Evolutionary conservation across 2,797 vertebrate species (phyloP), one percentile per base, ranked within the genome.

Genomic region (Cygnus olor): DNA sequence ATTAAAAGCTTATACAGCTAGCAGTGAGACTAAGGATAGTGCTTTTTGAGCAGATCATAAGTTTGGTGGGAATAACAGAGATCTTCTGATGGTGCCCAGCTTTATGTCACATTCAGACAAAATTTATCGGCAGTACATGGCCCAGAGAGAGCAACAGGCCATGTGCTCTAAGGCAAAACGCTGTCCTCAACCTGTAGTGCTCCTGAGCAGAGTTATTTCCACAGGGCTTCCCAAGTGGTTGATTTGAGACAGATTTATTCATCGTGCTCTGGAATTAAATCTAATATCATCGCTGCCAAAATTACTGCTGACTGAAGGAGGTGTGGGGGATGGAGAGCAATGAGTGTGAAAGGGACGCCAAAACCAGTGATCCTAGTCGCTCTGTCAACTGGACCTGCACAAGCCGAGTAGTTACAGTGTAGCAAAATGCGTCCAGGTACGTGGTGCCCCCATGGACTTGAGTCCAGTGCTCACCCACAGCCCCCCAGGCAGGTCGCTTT

Each of bases 141-240:
- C 36, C 27, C 4, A 0, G 18, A 34, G 64, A 3, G 6, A 45
- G 28, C 20, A n/a, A 53, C 0, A 6, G 63, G 82, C 24, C 45
- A 44, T 0, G 0, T 13, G 63, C 42, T 70, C 24, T 0, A 1
- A 28, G 71, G 45, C 20, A 58, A 42, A 89, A 40, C 1, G 20
- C 53, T 13, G 15, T 6, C 60, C 44, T 88, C 54, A 4, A 4
- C 0, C 8, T 2, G 15, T 4, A 4, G 0, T 21, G 58, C 56
- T 44, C 63, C 51, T 6, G 7, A 76, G 49, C 0, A 22, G 22
- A 32, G 68, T 4, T 11, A 19, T 36, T 57, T 69, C 74, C 84
- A 66, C 28, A 44, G 56, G 18, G 70, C 30, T 38, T 54, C 68
- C 11, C 22, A 32, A 58, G 20, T 19, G 27, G 40, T 0, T 88